Evolutionary conservation across 2,113 vertebrate species (phyloP).

Genomic region (Machaerirhynchus nigripectus): DNA sequence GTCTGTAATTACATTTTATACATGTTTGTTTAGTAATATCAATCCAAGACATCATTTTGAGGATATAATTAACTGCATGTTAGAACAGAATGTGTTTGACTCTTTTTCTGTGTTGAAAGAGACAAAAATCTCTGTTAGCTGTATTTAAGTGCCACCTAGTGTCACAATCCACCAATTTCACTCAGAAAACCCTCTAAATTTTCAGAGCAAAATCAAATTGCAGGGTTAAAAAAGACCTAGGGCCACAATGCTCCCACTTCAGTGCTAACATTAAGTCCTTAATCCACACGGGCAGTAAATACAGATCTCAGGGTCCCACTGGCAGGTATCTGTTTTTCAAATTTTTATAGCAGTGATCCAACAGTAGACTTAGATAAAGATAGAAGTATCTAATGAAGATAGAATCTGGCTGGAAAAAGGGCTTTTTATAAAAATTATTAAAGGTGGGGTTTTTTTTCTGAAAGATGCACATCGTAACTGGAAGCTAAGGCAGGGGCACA

Average conservation of each 20-base stretch:
- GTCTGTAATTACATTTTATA: constrained; percentile 71
- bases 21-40: constrained; percentile 72
- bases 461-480: not conserved
- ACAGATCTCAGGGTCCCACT: not conserved
- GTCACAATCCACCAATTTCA: constrained; percentile 60
- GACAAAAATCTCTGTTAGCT: constrained; percentile 56
- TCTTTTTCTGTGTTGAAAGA: constrained; percentile 23
- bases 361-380: not conserved
- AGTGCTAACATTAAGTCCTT: not conserved
- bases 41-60: constrained; percentile 69
- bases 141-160: constrained; percentile 81
- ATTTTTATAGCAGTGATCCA: not conserved
- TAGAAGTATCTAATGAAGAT: not conserved
- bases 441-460: not conserved
- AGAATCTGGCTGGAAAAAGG: not conserved
- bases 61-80: constrained; percentile 70
- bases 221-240: not conserved
- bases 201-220: not conserved
- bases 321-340: not conserved
- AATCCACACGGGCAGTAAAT: not conserved
- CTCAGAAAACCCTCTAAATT: not conserved
- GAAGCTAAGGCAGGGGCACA: not conserved
- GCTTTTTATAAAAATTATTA: not conserved
- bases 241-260: not conserved
- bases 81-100: constrained; percentile 57